Evolutionary conservation across 2,113 vertebrate species (phyloP).

Genomic region (Sialia sialis): DNA sequence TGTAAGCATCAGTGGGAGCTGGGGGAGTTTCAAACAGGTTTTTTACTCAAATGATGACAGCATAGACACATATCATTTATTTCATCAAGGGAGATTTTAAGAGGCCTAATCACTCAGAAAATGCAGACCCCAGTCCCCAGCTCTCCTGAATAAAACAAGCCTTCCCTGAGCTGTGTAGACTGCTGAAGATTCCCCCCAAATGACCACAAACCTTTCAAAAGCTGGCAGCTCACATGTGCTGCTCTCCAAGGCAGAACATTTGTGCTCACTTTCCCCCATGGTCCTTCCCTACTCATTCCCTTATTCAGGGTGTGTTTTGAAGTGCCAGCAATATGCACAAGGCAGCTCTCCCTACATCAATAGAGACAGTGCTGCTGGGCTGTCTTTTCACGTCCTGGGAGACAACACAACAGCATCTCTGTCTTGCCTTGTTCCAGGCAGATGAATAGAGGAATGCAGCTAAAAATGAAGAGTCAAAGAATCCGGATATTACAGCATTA

Average conservation of each 20-base stretch:
- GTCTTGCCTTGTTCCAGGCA: background rate
- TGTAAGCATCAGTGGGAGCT: background rate
- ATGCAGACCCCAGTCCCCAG: background rate
- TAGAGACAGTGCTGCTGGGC: background rate
- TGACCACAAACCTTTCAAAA: slow-evolving; percentile 1
- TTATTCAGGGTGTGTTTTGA: background rate
- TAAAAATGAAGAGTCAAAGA: background rate
- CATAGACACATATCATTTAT: background rate
- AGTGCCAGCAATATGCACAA: background rate
- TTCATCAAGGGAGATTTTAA: slow-evolving; percentile 6
- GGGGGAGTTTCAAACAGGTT: background rate
- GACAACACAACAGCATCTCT: background rate
- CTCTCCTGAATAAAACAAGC: background rate
- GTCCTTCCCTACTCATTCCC: background rate
- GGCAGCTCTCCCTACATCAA: background rate
- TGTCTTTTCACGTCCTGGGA: background rate
- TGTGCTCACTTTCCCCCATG: background rate
- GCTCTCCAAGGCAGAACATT: background rate
- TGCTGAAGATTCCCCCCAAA: background rate
- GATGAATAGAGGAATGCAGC: background rate
- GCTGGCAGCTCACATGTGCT: background rate
- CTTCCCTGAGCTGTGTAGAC: background rate
- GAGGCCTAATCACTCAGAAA: background rate
- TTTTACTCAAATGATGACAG: background rate
- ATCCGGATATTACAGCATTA: background rate